Percentiles rank a stretch among this genome's conserved stretches.
phyloP scores from a whole-genome alignment of 2,113 vertebrate species.

The Naja naja region DNA sequence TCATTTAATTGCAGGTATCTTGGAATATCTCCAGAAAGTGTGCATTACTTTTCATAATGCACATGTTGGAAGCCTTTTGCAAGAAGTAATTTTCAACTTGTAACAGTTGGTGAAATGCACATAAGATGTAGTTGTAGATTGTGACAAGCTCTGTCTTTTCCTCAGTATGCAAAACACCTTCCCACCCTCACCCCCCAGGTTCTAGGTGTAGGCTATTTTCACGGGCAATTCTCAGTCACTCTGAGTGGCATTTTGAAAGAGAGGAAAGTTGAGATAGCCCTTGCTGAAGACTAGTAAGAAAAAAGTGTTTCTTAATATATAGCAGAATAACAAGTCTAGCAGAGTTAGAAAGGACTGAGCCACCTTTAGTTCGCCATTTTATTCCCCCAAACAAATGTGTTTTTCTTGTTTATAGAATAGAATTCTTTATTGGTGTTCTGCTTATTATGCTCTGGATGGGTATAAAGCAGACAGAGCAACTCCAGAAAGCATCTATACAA shows the following conservation, averaged over 20 bases:
- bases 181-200: background rate
- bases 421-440: no score
- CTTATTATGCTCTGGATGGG: no score
- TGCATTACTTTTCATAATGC: constrained; percentile 18
- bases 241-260: background rate
- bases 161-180: background rate
- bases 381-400: no score
- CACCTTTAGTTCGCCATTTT: no score
- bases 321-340: background rate
- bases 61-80: constrained; percentile 9
- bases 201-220: background rate
- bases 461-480: no score
- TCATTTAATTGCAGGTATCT: constrained; percentile 16
- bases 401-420: no score
- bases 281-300: background rate
- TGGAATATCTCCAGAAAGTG: constrained; percentile 23
- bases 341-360: background rate
- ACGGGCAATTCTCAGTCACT: background rate
- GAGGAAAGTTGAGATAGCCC: background rate
- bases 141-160: constrained; percentile 18
- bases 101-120: constrained; percentile 32
- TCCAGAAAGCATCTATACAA: no score
- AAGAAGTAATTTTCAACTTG: constrained; percentile 36
- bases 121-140: background rate
- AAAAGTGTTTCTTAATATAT: background rate